Conservation (phyloP, 1,140 invertebrate genomes). For the Trachymyrmex septentrionalis region DNA sequence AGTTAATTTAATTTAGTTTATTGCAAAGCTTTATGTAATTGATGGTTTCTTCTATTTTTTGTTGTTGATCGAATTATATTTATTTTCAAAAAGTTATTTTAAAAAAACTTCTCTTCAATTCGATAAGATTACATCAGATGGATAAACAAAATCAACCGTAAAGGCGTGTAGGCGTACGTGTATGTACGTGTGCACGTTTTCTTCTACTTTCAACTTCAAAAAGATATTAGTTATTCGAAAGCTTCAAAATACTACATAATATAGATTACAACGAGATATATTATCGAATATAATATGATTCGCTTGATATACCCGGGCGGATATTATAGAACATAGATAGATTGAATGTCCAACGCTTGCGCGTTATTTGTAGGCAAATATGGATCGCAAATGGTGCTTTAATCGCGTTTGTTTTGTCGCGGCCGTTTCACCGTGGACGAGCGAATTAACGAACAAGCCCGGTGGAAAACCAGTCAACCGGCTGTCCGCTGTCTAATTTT, state of each 20-base stretch:
- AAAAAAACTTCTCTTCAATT: not conserved
- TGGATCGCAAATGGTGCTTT: slow-evolving; percentile 48
- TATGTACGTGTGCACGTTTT: not conserved
- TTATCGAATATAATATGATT: slow-evolving; percentile 35
- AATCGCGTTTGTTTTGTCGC: slow-evolving; percentile 56
- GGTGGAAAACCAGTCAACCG: slow-evolving; percentile 37
- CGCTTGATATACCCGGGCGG: slow-evolving; percentile 25
- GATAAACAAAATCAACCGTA: not conserved
- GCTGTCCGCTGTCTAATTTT: slow-evolving; percentile 47
- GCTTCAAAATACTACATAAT: slow-evolving; percentile 39
- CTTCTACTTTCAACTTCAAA: slow-evolving; percentile 18
- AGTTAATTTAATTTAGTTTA: too few relatives aligned
- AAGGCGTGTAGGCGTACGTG: not conserved
- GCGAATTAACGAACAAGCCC: slow-evolving; percentile 40
- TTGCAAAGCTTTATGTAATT: not conserved
- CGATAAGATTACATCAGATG: not conserved
- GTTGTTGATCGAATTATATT: not conserved
- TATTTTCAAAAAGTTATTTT: too few relatives aligned
- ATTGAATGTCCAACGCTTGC: not conserved
- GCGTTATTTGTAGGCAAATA: slow-evolving; percentile 55
- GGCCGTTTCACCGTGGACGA: slow-evolving; percentile 41
- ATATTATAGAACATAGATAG: slow-evolving; percentile 18
- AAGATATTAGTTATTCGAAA: slow-evolving; percentile 22
- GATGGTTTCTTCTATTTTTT: not conserved
- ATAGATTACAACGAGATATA: slow-evolving; percentile 28